These are phyloP conservation scores for Dryocosmus kuriphilus DNA, from an alignment of 2,888 invertebrate genomes.

Conservation along the genomic window DNA sequence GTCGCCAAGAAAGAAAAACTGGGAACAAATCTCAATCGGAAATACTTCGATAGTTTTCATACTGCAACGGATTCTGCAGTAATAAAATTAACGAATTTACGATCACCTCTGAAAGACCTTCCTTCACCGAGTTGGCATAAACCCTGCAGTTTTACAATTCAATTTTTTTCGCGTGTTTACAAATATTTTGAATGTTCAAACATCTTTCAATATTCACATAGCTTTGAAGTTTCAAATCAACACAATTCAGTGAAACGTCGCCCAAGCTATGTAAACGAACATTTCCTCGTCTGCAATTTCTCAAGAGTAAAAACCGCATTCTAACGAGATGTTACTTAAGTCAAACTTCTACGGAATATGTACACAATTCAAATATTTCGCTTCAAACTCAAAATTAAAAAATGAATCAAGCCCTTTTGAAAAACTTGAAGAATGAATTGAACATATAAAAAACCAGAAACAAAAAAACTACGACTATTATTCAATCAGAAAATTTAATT, in stretches of 20 bases:
- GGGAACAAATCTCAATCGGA: background rate
- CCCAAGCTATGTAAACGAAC: background rate
- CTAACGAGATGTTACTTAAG: slow-evolving; percentile 1
- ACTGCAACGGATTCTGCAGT: slow-evolving; percentile 32
- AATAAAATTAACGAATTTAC: slow-evolving; percentile 20
- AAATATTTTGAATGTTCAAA: background rate
- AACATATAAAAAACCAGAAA: background rate
- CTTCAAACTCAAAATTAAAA: slow-evolving; percentile 14
- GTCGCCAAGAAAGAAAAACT: background rate
- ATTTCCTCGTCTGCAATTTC: background rate
- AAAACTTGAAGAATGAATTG: background rate
- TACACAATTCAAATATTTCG: slow-evolving; percentile 19
- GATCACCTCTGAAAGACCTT: background rate
- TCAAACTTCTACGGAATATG: slow-evolving; percentile 12
- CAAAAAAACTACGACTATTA: background rate
- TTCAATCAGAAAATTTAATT: background rate
- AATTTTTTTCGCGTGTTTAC: background rate
- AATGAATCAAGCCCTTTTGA: background rate
- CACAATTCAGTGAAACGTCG: background rate
- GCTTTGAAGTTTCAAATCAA: background rate
- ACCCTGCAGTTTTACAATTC: background rate
- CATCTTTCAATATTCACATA: background rate
- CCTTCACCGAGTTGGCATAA: background rate
- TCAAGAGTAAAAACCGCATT: slow-evolving; percentile 21
- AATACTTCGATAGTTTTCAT: background rate